phyloP scores from a whole-genome alignment of 2,888 invertebrate genomes.

The Mesorhabditis spiculigera region DNA sequence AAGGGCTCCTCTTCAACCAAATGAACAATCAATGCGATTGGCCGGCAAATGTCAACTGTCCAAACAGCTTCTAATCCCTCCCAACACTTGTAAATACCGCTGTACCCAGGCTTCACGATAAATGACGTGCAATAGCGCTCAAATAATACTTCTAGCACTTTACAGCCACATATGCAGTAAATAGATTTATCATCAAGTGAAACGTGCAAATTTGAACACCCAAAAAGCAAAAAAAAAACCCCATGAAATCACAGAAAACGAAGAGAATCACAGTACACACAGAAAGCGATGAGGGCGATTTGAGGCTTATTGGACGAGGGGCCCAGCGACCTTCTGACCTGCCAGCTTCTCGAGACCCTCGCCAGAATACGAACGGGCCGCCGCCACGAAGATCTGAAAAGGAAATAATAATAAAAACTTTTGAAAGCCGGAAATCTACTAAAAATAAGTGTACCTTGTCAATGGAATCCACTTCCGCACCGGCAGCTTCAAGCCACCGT shows the following conservation, averaged over 20 bases:
- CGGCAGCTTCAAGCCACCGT: neutral
- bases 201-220: no score
- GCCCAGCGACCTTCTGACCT: neutral
- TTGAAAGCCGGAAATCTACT: neutral
- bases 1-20: neutral
- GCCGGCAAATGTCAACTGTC: neutral
- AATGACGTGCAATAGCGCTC: no score
- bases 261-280: no score
- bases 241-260: no score
- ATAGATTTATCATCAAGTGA: no score
- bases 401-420: neutral
- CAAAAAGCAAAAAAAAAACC: no score
- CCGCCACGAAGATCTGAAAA: neutral
- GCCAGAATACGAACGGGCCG: neutral
- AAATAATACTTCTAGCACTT: no score
- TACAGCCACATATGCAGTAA: no score
- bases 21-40: neutral
- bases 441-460: neutral
- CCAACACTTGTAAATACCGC: no score
- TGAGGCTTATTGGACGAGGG: neutral
- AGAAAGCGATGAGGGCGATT: no score
- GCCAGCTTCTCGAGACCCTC: slow-evolving; percentile 2
- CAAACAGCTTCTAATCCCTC: no score
- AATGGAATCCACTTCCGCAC: neutral
- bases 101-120: no score